Conservation (phyloP, 2,113 vertebrate species). For the Crypturellus undulatus region DNA sequence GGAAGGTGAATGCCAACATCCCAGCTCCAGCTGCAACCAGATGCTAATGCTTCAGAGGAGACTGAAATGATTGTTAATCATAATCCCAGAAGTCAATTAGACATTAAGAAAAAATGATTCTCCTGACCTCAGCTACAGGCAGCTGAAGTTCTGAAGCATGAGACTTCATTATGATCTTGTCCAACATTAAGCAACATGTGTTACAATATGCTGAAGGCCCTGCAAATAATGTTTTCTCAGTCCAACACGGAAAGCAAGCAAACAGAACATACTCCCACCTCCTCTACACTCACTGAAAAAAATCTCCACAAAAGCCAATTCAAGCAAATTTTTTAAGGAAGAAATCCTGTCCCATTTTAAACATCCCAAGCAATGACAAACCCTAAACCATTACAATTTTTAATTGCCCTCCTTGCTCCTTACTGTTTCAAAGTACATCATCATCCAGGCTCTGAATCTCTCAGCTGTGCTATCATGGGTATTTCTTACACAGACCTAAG, state of each 20-base stretch:
- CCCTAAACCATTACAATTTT: not conserved
- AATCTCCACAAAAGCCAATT: not conserved
- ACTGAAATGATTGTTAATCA: not conserved
- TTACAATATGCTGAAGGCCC: not conserved
- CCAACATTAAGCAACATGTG: not conserved
- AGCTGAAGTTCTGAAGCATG: not conserved
- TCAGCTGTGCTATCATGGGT: not conserved
- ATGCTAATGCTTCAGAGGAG: not conserved
- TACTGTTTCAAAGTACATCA: not conserved
- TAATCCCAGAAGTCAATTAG: not conserved
- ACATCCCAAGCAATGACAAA: not conserved
- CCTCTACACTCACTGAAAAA: not conserved
- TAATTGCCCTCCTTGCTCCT: not conserved
- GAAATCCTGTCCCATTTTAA: not conserved
- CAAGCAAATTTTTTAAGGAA: not conserved
- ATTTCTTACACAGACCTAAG: rapidly evolving
- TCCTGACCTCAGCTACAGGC: not conserved
- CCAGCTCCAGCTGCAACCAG: not conserved
- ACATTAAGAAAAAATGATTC: not conserved
- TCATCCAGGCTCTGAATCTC: not conserved
- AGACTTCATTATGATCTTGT: not conserved
- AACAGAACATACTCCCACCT: not conserved
- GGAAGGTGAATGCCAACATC: not conserved
- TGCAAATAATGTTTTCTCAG: not conserved
- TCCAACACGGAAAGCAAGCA: not conserved